Base-by-base conservation (phyloP, 2,888 invertebrate species). In the Priocnemis perturbator region DNA sequence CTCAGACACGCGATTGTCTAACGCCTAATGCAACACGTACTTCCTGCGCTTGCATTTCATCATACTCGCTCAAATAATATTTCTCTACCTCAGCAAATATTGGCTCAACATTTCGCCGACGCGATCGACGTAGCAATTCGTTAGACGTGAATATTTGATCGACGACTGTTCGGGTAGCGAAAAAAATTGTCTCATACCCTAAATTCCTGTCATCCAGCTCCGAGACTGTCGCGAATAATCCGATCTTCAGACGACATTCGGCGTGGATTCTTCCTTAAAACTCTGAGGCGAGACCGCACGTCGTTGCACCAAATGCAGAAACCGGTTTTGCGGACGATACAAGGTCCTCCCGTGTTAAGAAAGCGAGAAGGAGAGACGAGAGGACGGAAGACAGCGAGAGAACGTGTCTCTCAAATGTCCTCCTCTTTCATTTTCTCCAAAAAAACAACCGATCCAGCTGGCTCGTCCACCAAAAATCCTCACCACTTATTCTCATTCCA, bases 301-400 rank as follows among this genome's bases (percentile, higher is more conserved):
- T 77, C 73, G 78, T 78, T 79, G 76, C 78, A 78, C 81, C 67
- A 69, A 81, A 77, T 77, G 74, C 69, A 75, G 76, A 78, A 82
- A 83, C 82, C 83, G 83, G 83, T 83, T 83, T 82, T 82, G 60
- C 65, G 63, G 70, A 20, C 52, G 15, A 21, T 23, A 53, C 53
- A 20, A 50, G 19, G 50, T 53, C 23, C 37, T 55, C 68, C 70
- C 71, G 71, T 26, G 26, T 26, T 26, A 26, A 71, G 20, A 50
- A n/a, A 20, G 20, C 50, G 50, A 17, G 50, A 50, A 50, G 11
- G 50, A n/a, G 17, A 17, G 50, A 17, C 19, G 50, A 17, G n/a
- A 15, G 21, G 55, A 26, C 21, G 23, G 55, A 26, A 26, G 55
- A 21, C 1, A 37, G 37, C 2, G 37, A 37, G 37, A 37, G 37